Percentiles rank a stretch among this genome's conserved stretches.
Evolutionary conservation across 2,797 vertebrate genomes (phyloP).

Genomic region (Eospalax fontanierii): DNA sequence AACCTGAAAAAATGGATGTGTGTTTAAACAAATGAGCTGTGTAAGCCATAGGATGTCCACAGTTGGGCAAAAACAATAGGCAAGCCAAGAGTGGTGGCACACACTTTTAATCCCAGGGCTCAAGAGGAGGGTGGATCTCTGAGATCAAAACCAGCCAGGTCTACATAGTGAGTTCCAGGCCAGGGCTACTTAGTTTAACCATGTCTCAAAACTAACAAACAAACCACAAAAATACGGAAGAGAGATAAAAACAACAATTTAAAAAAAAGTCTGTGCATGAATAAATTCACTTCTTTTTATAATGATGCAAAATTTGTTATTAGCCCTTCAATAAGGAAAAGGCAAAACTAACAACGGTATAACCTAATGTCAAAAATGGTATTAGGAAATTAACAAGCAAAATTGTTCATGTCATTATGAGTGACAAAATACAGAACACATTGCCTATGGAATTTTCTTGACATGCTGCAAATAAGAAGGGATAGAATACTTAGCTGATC

Average conservation of each 20-base stretch:
- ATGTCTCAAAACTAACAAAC: too few species aligned
- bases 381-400: slow-evolving; percentile 45
- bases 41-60: background rate
- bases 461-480: slow-evolving; percentile 45
- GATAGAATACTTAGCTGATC: slow-evolving; percentile 36
- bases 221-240: too few species aligned
- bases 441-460: background rate
- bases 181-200: too few species aligned
- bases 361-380: slow-evolving; percentile 33
- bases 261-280: slow-evolving; percentile 3
- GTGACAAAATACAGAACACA: slow-evolving; percentile 49
- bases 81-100: too few species aligned
- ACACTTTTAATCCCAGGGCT: too few species aligned
- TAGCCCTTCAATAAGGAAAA: slow-evolving; percentile 20
- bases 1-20: background rate
- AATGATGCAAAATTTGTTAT: slow-evolving; percentile 60
- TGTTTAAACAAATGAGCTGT: slow-evolving; percentile 37
- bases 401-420: background rate
- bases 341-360: slow-evolving; percentile 1
- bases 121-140: too few species aligned
- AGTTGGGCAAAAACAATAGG: slow-evolving; percentile 5
- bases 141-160: too few species aligned
- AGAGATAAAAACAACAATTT: slow-evolving; percentile 9
- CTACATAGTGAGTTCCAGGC: too few species aligned
- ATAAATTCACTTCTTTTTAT: slow-evolving; percentile 37